Base-by-base conservation (phyloP, 2,797 vertebrate species). In the Parauchenoglanis ngamensis region DNA sequence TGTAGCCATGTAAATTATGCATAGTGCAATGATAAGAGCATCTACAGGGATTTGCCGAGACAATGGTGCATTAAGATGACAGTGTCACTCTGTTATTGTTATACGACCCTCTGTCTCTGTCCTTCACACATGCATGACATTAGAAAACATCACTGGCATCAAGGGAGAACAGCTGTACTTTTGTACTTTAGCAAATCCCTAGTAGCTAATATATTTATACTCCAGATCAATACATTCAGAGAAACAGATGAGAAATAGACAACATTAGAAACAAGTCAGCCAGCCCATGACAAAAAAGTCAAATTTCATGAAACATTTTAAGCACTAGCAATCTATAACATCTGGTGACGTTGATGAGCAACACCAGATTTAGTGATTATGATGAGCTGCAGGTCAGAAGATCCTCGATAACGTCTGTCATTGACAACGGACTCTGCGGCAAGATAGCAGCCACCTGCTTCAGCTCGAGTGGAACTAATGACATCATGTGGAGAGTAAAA, bases 401-500 rank as follows among this genome's bases (percentile, higher is more conserved):
- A 79, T 72, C 44, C 54, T 68, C 35, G 15, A 61, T 70, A 21
- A 76, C 61, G 23, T 75, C 77, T 81, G 77, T 86, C 84, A 83
- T 83, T 49, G 35, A 21, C 7, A 21, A 25, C 19, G 1, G 76
- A 68, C 28, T 85, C 77, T 85, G 77, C 28, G n/a, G 86, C 40
- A 59, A 72, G 72, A 85, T 44, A 83, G 40, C 46, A 59, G 82
- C 35, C 76, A 82, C 75, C 80, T 81, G 83, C 77, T 85, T 81
- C 57, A 87, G 57, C 76, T 84, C 28, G 8, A 87, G 86, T 83
- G 85, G 81, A 84, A 65, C 79, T 88, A 88, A 85, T 73, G 86
- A 88, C 87, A 84, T 78, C 86, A 40, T 87, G 90, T 89, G 87
- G 87, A 80, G 85, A 70, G 61, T 52, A 63, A 76, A 86, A 87